A percentile compares a stretch with the other conserved stretches of the same genome.
Evolutionary conservation across 2,888 invertebrate species (phyloP).

Genomic region (Pandemis corylana): DNA sequence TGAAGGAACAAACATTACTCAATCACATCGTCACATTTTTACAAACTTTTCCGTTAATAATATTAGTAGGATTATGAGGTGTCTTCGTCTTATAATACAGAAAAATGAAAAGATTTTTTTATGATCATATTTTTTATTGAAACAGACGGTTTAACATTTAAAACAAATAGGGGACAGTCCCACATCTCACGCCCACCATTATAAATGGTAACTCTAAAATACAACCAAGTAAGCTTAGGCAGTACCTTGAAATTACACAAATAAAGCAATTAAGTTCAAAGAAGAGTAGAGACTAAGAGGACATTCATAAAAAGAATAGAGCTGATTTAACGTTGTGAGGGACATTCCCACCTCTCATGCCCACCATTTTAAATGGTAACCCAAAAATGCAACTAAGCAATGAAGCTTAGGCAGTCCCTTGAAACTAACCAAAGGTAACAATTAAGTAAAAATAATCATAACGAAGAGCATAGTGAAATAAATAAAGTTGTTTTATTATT

Average conservation of each 20-base stretch:
- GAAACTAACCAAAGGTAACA: not conserved
- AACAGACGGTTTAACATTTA: not conserved
- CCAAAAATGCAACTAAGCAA: slow-evolving; percentile 29
- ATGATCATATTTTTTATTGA: not conserved
- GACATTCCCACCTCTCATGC: slow-evolving; percentile 29
- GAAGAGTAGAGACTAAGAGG: no score
- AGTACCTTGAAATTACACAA: not conserved
- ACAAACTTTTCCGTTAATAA: not conserved
- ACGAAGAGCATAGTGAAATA: no score
- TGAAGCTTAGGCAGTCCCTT: slow-evolving; percentile 24
- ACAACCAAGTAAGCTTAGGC: slow-evolving; percentile 32
- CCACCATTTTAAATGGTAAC: slow-evolving; percentile 35
- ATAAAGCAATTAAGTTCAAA: no score
- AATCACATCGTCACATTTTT: not conserved
- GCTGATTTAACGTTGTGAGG: not conserved
- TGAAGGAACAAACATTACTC: not conserved
- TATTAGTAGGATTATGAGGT: not conserved
- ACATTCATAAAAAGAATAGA: no score
- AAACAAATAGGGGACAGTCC: not conserved
- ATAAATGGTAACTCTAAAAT: slow-evolving; percentile 26
- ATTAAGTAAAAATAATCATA: no score
- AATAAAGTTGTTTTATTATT: no score
- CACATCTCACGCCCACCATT: slow-evolving; percentile 33
- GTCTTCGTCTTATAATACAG: no score
- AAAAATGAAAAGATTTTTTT: not conserved